phyloP scores from a whole-genome alignment of 2,888 invertebrate species.

The Thymelicus sylvestris region DNA sequence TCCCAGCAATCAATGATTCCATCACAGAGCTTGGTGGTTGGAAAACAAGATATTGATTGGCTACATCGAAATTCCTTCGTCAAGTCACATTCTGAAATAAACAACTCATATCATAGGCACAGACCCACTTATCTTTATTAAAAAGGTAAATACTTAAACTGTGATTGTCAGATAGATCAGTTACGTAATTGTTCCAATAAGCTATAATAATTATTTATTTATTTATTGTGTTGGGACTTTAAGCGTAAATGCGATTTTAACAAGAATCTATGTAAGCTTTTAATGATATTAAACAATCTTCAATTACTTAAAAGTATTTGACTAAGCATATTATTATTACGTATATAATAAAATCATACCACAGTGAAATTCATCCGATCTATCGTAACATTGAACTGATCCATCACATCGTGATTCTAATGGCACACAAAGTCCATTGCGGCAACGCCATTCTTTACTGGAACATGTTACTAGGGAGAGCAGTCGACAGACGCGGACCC shows the following conservation, averaged over 20 bases:
- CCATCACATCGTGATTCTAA: conserved; percentile 88
- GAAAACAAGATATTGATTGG: conserved; percentile 89
- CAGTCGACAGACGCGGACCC: conserved; percentile 84
- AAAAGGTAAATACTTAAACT: too few relatives aligned
- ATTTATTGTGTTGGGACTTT: too few relatives aligned
- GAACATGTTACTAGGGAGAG: conserved; percentile 86
- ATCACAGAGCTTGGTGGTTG: conserved; percentile 88
- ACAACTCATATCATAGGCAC: conserved; percentile 42
- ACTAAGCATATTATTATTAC: background rate
- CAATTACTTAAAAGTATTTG: background rate
- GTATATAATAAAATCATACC: conserved; percentile 85
- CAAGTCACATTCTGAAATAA: conserved; percentile 86
- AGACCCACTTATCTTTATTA: too few relatives aligned
- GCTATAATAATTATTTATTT: too few relatives aligned
- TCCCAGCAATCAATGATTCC: conserved; percentile 92
- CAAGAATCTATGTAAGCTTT: background rate
- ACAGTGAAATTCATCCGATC: conserved; percentile 90
- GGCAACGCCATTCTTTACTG: conserved; percentile 88
- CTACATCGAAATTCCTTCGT: conserved; percentile 89
- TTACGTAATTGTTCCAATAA: too few relatives aligned
- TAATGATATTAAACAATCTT: background rate
- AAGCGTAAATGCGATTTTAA: too few relatives aligned
- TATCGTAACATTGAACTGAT: conserved; percentile 89
- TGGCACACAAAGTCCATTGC: conserved; percentile 88
- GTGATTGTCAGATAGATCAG: too few relatives aligned